Base-by-base conservation (phyloP, 92 coral and sea anemone genomes). In the Siderastrea siderea region DNA sequence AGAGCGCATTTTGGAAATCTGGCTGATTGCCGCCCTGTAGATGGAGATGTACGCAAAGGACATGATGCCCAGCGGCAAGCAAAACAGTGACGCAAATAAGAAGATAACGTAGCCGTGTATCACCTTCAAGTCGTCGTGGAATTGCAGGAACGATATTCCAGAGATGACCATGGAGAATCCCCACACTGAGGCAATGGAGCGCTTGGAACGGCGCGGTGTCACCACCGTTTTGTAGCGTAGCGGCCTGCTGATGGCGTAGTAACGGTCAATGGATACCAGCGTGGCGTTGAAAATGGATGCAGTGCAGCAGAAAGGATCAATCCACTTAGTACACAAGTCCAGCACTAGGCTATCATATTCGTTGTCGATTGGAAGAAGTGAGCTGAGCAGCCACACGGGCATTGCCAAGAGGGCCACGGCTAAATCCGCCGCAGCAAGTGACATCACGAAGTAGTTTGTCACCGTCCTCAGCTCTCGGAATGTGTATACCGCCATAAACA, bases 391-490 rank as follows among this genome's bases (percentile, higher is more conserved):
- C 98, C 98, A 95, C 14, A 73, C 86, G 1, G 98, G 98, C 96
- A 95, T 95, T 2, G 98, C 93, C 48, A 95, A 65, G 4, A 95
- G 69, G 16, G 96, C 98, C 9, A 95, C 98, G 47, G 96, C 80
- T 17, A 95, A 65, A 63, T 95, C 98, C 6, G 98, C 98, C 68
- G 94, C 67, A 16, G 98, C 95, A 19, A 95, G 86, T 0, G 98
- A 93, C 63, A 95, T 85, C 5, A 95, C 95, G 68, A 95, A 95
- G 71, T 88, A 93, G 88, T 95, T 95, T 13, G 98, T 95, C 60
- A 95, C 96, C 13, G 98, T 95, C 49, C 98, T 81, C 14, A 95
- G 90, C 9, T 94, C 96, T n/a, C 98, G 95, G 80, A 95, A 91
- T 26, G 94, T 85, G 71, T 93, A 93, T 4, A 95, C 93, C 47